Evolutionary conservation across 2,797 vertebrate species (phyloP), one percentile per base, ranked within the genome.

Genomic region (Hippopotamyrus pictus): DNA sequence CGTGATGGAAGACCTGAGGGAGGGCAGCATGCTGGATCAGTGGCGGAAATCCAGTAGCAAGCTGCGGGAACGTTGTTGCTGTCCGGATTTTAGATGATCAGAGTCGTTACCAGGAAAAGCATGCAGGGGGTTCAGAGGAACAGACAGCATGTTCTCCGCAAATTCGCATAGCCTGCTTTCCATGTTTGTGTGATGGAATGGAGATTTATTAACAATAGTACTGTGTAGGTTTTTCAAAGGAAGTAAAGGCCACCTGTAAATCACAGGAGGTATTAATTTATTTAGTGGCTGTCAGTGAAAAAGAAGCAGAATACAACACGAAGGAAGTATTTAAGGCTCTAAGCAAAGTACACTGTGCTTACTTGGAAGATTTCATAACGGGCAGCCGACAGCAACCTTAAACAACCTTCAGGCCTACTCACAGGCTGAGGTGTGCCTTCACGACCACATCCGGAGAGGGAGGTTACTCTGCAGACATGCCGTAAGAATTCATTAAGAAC

Each of bases 401-500:
- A 8, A 76, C 19, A n/a, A 25, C 79, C 19, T 83, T 11, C 44
- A 48, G 79, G 44, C 17, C 17, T 25, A 12, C 6, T 46, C 41
- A 83, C 41, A 11, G 19, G 14, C 44, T 8, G 2, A 22, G 19
- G 79, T 22, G 22, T 19, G n/a, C 41, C 2, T 76, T 83, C 41
- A 9, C 2, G 0, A 4, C 41, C 41, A 69, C 37, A 50, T 88
- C 59, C 48, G 22, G 59, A 62, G 37, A 46, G 9, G 44, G 29
- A n/a, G 51, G 88, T 22, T 3, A 8, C 46, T 73, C 46, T 22
- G 69, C 5, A 88, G 29, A 73, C 48, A 33, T 88, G 48, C 0
- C 0, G 88, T 79, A 76, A 54, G 69, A 88, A 54, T 88, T 57
- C 69, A 54, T 88, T 88, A 82, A 29, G 44, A 73, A 17, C 33